A percentile compares a stretch with the other conserved stretches of the same genome.
Conservation (phyloP, 2,797 vertebrate species). For the Mus caroli region DNA sequence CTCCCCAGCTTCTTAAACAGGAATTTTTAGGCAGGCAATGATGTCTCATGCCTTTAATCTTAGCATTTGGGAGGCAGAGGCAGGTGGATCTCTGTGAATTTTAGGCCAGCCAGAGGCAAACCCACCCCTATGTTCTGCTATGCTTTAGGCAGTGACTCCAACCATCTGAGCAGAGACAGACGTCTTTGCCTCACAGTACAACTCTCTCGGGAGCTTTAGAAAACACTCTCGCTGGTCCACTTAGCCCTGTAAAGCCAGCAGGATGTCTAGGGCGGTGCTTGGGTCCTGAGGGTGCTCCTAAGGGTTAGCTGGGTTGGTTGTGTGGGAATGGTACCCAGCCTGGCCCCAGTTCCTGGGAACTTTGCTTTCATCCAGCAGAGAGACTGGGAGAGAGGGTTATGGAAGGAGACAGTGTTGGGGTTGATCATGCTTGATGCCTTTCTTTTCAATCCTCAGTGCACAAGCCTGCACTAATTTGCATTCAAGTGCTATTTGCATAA, state of each 20-base stretch:
- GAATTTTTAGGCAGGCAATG: neutral
- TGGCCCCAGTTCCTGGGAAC: neutral
- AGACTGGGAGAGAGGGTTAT: neutral
- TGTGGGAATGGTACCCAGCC: neutral
- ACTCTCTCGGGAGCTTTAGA: neutral
- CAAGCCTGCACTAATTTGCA: slow-evolving; percentile 33
- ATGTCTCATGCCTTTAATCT: neutral
- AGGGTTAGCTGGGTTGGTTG: neutral
- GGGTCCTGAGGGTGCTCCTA: neutral
- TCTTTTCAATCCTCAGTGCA: neutral
- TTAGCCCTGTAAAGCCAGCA: neutral
- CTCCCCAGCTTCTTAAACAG: neutral
- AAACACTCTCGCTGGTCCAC: neutral
- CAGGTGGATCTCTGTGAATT: neutral
- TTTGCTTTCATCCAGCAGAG: neutral
- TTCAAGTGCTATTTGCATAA: neutral
- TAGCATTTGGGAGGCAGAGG: neutral
- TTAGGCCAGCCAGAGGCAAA: neutral
- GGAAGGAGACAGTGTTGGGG: neutral
- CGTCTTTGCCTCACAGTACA: neutral
- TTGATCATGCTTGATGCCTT: neutral
- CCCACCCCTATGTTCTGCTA: neutral
- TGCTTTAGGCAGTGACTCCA: neutral
- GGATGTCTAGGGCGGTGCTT: neutral
- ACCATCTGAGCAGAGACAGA: neutral